These are phyloP conservation scores for Platysternon megacephalum DNA, from an alignment of 2,113 vertebrate genomes.

Conservation along the genomic window DNA sequence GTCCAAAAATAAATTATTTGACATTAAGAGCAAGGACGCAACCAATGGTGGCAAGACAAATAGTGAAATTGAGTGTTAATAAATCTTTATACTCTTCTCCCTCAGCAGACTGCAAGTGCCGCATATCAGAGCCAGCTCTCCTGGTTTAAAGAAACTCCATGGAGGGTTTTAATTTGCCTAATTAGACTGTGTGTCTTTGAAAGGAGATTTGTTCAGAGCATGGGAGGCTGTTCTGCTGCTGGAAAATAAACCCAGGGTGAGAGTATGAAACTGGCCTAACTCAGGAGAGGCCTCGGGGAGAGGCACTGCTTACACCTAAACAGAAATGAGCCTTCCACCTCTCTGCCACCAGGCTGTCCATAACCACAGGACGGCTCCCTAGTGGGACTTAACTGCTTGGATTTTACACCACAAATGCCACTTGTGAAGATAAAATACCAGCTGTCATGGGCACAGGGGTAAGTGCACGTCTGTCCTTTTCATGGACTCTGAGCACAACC, in stretches of 20 bases:
- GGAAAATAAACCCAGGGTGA: background rate
- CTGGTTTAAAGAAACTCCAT: background rate
- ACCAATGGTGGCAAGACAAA: background rate
- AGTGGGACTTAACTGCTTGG: background rate
- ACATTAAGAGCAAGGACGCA: background rate
- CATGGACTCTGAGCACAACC: background rate
- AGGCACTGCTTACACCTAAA: background rate
- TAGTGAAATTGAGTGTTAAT: background rate
- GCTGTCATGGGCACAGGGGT: background rate
- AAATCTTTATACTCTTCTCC: background rate
- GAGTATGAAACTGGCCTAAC: background rate
- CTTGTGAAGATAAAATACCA: background rate
- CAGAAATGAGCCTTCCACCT: background rate
- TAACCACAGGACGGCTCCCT: background rate
- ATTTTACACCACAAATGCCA: background rate
- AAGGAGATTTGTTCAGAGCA: background rate
- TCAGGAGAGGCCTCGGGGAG: background rate
- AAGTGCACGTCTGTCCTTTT: background rate
- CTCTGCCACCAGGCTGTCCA: background rate
- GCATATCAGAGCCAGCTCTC: background rate
- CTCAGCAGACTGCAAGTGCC: background rate
- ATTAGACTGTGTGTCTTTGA: background rate
- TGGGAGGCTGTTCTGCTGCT: background rate
- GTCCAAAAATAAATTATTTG: background rate
- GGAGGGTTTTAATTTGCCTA: background rate